Evolutionary conservation across 2,797 vertebrate species (phyloP).

Genomic region (Hypotaenidia philippensis): DNA sequence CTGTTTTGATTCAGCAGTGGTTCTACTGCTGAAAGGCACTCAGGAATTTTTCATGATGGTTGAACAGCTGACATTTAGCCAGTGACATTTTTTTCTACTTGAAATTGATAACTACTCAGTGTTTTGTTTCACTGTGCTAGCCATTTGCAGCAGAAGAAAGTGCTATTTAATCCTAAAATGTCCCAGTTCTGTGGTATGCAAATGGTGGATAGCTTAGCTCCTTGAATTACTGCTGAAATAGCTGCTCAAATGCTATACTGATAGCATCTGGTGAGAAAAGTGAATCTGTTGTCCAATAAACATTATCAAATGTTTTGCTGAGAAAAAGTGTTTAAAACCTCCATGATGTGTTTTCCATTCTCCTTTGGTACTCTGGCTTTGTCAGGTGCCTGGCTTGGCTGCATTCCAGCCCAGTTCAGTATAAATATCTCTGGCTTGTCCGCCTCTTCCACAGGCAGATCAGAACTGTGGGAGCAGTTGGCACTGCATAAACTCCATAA

Average conservation of each 20-base stretch:
- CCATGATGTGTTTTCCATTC: background rate
- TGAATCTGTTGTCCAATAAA: background rate
- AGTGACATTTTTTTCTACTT: background rate
- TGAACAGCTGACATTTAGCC: conserved; percentile 18
- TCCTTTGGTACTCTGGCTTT: background rate
- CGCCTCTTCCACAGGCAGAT: background rate
- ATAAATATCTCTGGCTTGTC: background rate
- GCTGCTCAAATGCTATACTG: background rate
- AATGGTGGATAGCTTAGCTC: background rate
- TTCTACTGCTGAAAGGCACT: background rate
- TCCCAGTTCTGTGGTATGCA: background rate
- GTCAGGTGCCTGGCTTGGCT: background rate
- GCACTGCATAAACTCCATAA: background rate
- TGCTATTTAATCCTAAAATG: background rate
- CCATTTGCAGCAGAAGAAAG: background rate
- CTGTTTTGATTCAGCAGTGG: background rate
- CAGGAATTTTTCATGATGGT: background rate
- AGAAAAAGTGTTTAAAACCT: background rate
- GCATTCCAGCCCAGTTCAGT: background rate
- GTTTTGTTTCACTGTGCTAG: background rate
- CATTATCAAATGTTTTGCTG: background rate
- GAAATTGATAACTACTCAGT: background rate
- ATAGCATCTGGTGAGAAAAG: background rate
- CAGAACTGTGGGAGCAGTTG: background rate
- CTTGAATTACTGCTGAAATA: background rate